Base-by-base conservation (phyloP, 1,140 invertebrate species). In the Bilobella aurantiaca region DNA sequence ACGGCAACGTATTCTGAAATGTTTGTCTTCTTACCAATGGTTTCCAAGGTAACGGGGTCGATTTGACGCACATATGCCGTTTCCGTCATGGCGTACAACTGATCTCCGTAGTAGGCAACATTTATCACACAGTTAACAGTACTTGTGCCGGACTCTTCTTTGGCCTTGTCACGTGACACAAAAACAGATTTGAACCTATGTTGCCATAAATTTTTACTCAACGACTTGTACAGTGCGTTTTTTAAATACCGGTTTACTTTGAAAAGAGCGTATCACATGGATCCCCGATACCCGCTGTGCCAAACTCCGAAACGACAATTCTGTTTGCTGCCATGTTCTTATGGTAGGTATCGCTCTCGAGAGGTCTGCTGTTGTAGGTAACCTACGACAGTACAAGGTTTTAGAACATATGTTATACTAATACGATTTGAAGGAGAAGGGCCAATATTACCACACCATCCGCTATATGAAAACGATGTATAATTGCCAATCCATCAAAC, bases 281-380 rank as follows among this genome's bases (percentile, higher is more conserved):
- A 70, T 82, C 81, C 2, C 78, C 77, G 42, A 71, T 74, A 3
- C 71, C 74, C 1, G 58, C 49, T 8, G 79, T 80, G 1, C 78
- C 80, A 74, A 81, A 82, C 66, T 79, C 76, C 0, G 67, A 62
- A 21, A 77, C 72, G 0, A 79, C 76, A 14, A 82, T 79, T 34
- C 81, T 64, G 28, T 81, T 73, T 5, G 76, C 75, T 63, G 71
- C 74, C 64, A 75, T 75, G 64, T 78, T 79, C 27, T 60, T 71
- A 30, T 73, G 72, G 69, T 79, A 81, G 1, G 75, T 66, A n/a
- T 81, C 75, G 30, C 76, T 77, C 56, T 78, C 70, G 5, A 82
- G 64, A 18, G 64, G 62, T 46, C 71, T 66, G 58, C 76, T 80
- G 27, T 75, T 73, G 70, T 58, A 31, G 28, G 29, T 58, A 8